Conservation (phyloP, 2,888 invertebrate genomes). For the Pecten maximus region DNA sequence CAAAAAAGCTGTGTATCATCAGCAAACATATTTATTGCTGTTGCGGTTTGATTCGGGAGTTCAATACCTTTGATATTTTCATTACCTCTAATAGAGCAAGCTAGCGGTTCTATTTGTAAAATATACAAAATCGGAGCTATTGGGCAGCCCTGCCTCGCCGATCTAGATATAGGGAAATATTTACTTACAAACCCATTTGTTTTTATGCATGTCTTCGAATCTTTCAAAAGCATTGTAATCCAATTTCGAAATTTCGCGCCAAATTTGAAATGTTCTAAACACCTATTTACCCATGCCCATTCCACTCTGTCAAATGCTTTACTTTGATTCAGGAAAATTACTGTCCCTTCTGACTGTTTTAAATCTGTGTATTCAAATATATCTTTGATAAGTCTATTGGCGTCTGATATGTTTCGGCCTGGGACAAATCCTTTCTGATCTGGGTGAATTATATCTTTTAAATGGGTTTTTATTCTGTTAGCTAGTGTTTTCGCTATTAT, state of each 20-base stretch:
- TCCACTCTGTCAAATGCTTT: constrained; percentile 43
- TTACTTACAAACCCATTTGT: constrained; percentile 33
- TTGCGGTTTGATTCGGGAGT: not conserved
- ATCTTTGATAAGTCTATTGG: constrained; percentile 17
- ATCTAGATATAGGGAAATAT: not conserved
- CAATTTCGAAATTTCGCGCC: constrained; percentile 39
- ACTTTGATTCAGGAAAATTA: constrained; percentile 36
- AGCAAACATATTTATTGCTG: constrained; percentile 17
- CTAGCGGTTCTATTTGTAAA: not conserved
- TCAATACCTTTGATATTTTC: not conserved
- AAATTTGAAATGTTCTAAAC: constrained; percentile 39
- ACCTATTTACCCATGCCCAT: constrained; percentile 33
- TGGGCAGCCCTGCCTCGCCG: not conserved
- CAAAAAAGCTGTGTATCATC: constrained; percentile 16
- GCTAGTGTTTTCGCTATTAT: constrained; percentile 36
- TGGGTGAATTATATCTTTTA: constrained; percentile 35
- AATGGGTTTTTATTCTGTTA: not conserved
- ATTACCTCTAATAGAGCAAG: not conserved
- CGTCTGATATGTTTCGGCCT: not conserved
- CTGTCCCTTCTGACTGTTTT: not conserved
- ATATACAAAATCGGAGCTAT: not conserved
- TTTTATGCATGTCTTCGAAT: constrained; percentile 20
- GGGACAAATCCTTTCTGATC: constrained; percentile 43
- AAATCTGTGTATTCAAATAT: constrained; percentile 31
- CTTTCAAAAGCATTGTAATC: constrained; percentile 37